These are phyloP conservation scores for Stegastes partitus DNA, from an alignment of 2,113 vertebrate genomes.

Conservation along the genomic window DNA sequence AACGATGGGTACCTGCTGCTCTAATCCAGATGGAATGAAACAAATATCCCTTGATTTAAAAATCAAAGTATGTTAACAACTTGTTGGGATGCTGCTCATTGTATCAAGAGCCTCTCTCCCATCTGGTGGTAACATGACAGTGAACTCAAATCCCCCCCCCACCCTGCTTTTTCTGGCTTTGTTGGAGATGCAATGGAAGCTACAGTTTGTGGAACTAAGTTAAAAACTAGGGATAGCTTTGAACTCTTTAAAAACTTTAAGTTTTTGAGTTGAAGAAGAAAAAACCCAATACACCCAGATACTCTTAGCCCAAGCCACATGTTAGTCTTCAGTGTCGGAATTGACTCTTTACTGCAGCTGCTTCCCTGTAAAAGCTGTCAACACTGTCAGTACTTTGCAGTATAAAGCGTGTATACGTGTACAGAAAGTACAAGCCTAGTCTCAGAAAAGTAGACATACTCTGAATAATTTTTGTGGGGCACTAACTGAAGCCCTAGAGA, in stretches of 20 bases:
- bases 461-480: background rate
- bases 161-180: too few relatives aligned
- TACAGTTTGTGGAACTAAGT: too few relatives aligned
- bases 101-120: background rate
- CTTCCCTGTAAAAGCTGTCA: slow-evolving; percentile 22
- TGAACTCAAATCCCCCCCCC: too few relatives aligned
- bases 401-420: background rate
- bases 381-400: background rate
- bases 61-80: background rate
- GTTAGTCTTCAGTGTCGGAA: too few relatives aligned
- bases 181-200: too few relatives aligned
- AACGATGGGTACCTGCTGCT: too few relatives aligned
- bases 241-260: too few relatives aligned
- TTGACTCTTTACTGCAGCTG: slow-evolving; percentile 1
- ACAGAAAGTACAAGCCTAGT: background rate
- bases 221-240: too few relatives aligned
- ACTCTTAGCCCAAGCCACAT: too few relatives aligned
- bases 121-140: background rate
- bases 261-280: too few relatives aligned
- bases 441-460: slow-evolving; percentile 1
- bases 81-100: background rate
- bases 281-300: too few relatives aligned
- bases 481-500: background rate
- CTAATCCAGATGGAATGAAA: background rate
- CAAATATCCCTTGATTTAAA: background rate